Conservation (phyloP, 92 coral and sea anemone genomes). For the Palythoa heliodiscus region DNA sequence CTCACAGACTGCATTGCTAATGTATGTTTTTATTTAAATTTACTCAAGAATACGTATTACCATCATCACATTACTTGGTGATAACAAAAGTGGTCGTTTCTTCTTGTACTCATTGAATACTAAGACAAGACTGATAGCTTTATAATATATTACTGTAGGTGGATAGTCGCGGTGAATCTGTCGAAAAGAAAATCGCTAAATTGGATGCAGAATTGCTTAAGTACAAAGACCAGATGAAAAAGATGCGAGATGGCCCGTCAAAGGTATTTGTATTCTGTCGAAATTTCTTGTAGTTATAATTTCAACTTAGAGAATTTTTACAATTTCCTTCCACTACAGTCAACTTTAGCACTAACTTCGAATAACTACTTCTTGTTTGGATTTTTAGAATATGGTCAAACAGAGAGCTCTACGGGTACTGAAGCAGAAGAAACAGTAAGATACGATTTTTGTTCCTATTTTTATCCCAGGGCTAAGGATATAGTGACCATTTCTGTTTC, state of each 20-base stretch:
- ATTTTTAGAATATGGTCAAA: conserved; percentile 90
- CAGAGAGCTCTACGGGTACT: conserved; percentile 94
- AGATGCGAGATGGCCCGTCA: conserved; percentile 99
- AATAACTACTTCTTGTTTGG: background rate
- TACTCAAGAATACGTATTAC: background rate
- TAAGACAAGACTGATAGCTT: background rate
- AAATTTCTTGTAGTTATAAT: background rate
- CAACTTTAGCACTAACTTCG: background rate
- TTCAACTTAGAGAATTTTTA: background rate
- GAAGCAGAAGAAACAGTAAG: conserved; percentile 97
- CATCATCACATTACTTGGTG: background rate
- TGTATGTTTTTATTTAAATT: conserved; percentile 53
- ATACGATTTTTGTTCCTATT: background rate
- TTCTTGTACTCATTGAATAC: background rate
- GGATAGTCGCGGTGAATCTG: conserved; percentile 97
- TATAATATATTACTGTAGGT: conserved; percentile 56
- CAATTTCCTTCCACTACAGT: background rate
- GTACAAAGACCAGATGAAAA: conserved; percentile 99
- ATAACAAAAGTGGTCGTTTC: conserved; percentile 1
- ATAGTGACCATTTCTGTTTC: background rate
- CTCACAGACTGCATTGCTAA: conserved; percentile 92
- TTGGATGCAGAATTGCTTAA: conserved; percentile 92
- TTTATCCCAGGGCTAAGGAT: background rate
- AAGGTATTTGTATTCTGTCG: conserved; percentile 66
- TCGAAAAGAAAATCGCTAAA: conserved; percentile 91